Base-by-base conservation (phyloP, 2,797 vertebrate genomes). In the Hyperoplus lanceolatus region DNA sequence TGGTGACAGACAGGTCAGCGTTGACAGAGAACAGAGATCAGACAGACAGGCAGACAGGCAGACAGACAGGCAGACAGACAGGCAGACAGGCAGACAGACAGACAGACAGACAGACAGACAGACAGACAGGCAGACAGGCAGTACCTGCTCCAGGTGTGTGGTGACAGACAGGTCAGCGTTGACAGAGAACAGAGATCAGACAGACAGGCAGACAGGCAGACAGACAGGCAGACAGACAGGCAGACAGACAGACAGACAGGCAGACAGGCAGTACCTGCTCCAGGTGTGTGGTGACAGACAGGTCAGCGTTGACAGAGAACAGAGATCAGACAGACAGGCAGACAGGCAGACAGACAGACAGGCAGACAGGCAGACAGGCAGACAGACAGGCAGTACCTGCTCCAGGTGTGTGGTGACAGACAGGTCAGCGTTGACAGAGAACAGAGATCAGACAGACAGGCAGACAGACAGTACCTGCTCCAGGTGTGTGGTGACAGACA, bases 391-490 rank as follows among this genome's bases (percentile, higher is more conserved):
- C 21, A 21, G 21, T n/a, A 98, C 98, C 87, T 96, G 93, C 88
- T 95, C 93, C 54, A 98, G 96, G 78, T 96, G 95, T 83, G 94
- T 96, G 82, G 96, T 92, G 49, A 97, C 95, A 0, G 93, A 94
- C 83, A 93, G 95, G 81, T 97, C 94, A 0, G 96, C 70, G 64
- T 85, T 89, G 57, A 99, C 93, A 0, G 94, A 93, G 42, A 43
- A 43, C 5, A 43, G 42, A 43, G 42, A 5, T 3, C 9, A 46
- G 16, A 69, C 3, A n/a, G 75, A 66, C 8, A 58, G 48, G n/a
- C 18, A 79, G 21, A 21, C 21, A 21, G 21, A 21, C 21, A 21
- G 21, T n/a, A 98, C 98, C 87, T 96, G 93, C 88, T 95, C 93
- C 54, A 98, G 96, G 78, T 96, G 95, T 83, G 94, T 96, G 82